Conservation (phyloP, 2,113 vertebrate genomes). For the Bujurquina vittata region DNA sequence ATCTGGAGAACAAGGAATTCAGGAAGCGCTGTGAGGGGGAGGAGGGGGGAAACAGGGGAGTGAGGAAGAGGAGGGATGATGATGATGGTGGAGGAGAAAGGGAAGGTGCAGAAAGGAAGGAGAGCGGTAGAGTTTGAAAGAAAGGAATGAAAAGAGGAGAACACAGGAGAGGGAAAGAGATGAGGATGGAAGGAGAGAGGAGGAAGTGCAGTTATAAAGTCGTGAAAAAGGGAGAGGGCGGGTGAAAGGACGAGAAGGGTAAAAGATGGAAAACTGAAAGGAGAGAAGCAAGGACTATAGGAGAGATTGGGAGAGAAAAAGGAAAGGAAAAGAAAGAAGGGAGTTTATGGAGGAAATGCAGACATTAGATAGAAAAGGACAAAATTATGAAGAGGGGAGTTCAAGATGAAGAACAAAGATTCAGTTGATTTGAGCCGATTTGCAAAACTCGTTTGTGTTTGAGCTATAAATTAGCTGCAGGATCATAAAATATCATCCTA, state of each 20-base stretch:
- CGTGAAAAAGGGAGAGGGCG: background rate
- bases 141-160: background rate
- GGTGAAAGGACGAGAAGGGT: background rate
- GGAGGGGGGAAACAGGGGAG: background rate
- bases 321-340: background rate
- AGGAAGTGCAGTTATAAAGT: background rate
- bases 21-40: conserved; percentile 63
- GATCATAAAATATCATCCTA: background rate
- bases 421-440: background rate
- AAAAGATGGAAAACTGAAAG: background rate
- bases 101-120: background rate
- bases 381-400: background rate
- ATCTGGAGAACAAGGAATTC: conserved; percentile 72
- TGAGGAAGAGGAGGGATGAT: conserved; percentile 16
- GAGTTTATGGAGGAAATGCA: background rate
- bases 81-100: background rate
- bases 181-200: background rate
- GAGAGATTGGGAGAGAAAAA: background rate
- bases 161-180: rapidly evolving
- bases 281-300: background rate
- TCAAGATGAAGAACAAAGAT: background rate
- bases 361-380: background rate
- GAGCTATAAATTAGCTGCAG: background rate
- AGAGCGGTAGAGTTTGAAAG: background rate
- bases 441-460: background rate